Evolutionary conservation across 2,888 invertebrate species (phyloP).

Genomic region (Chymomyza fuscimana): DNA sequence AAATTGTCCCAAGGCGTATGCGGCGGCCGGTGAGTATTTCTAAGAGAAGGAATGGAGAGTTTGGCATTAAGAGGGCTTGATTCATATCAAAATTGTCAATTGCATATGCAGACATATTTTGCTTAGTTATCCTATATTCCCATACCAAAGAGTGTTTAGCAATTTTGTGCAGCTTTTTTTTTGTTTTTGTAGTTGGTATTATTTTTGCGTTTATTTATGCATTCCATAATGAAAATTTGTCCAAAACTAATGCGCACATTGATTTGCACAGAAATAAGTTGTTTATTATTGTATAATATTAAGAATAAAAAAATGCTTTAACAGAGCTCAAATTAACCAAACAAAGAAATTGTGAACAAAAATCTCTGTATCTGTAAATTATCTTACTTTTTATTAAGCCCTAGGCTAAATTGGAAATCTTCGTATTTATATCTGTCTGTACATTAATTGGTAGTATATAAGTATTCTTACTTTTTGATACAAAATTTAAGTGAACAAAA

Average conservation of each 20-base stretch:
- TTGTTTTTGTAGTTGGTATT: background rate
- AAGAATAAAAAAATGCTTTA: background rate
- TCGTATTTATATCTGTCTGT: background rate
- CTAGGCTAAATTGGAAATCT: background rate
- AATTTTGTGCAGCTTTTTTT: background rate
- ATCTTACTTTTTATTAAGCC: background rate
- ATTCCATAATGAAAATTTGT: background rate
- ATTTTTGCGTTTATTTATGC: background rate
- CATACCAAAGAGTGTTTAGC: slow-evolving; percentile 30
- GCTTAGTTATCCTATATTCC: background rate
- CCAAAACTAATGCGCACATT: background rate
- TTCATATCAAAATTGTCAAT: slow-evolving; percentile 1
- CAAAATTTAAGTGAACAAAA: no score
- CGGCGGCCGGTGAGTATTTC: slow-evolving; percentile 72
- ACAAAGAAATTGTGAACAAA: background rate
- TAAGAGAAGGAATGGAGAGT: slow-evolving; percentile 33
- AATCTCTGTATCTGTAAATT: background rate
- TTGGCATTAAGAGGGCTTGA: background rate
- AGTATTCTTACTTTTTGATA: no score
- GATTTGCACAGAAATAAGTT: background rate
- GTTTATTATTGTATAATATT: background rate
- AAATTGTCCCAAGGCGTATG: slow-evolving; percentile 77
- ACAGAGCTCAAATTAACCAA: background rate
- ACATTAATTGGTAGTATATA: no score
- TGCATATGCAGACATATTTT: background rate